Conservation (phyloP, 2,888 invertebrate genomes). For the Synergus japonicus region DNA sequence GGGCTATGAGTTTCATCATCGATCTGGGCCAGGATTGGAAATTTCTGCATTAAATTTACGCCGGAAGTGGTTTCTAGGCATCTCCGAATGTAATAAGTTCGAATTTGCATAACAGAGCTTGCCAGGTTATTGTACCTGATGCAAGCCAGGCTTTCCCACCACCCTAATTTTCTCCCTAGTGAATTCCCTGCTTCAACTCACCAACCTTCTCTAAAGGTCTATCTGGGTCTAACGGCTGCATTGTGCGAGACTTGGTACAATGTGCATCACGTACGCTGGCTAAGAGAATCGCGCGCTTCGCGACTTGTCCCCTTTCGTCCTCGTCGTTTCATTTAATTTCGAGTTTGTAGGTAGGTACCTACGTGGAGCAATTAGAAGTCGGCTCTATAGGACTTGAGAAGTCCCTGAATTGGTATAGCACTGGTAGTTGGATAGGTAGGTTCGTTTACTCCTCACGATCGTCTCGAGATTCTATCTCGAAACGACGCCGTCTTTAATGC, state of each 20-base stretch:
- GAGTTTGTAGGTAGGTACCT: constrained; percentile 34
- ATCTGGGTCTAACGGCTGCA: constrained; percentile 35
- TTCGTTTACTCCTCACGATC: constrained; percentile 53
- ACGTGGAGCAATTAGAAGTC: constrained; percentile 56
- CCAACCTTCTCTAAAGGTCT: constrained; percentile 16
- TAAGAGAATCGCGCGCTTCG: constrained; percentile 33
- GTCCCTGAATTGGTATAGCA: constrained; percentile 41
- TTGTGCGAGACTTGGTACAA: constrained; percentile 42
- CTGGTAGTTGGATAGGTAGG: constrained; percentile 35
- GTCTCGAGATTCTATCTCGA: constrained; percentile 60
- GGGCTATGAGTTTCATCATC: too few species aligned
- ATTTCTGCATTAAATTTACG: constrained; percentile 44
- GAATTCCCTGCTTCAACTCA: not conserved
- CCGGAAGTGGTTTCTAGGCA: constrained; percentile 56
- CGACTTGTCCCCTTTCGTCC: constrained; percentile 48
- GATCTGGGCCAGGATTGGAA: too few species aligned
- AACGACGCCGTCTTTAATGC: constrained; percentile 62
- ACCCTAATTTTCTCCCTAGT: constrained; percentile 25
- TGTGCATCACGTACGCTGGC: constrained; percentile 49
- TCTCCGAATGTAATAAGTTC: constrained; percentile 52
- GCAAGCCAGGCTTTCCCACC: not conserved
- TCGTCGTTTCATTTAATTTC: constrained; percentile 49
- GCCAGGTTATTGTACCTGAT: constrained; percentile 56
- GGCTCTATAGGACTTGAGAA: constrained; percentile 44
- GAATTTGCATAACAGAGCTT: constrained; percentile 64